Percentiles rank a stretch among this genome's conserved stretches.
Conservation (phyloP, 1,140 invertebrate genomes). For the Protaetia brevitarsis region DNA sequence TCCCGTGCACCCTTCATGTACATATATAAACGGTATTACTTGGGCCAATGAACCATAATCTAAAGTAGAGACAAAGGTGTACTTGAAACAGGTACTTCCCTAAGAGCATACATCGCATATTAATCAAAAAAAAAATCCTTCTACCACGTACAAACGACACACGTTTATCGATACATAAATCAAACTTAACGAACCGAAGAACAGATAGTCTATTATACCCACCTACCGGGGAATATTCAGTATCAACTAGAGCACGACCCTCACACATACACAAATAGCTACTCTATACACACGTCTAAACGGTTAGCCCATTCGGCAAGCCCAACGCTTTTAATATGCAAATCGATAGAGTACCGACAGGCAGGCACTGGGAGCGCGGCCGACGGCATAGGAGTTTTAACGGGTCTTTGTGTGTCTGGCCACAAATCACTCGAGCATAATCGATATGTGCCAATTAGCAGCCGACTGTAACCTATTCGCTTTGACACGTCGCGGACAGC, state of each 20-base stretch:
- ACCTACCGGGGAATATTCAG: no score
- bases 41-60: no score
- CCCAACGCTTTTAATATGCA: no score
- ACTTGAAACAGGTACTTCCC: no score
- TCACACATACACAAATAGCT: background rate
- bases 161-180: constrained; percentile 12
- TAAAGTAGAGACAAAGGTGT: no score
- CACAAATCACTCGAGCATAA: constrained; percentile 11
- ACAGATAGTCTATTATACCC: background rate
- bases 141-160: no score
- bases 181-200: background rate
- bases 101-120: no score
- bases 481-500: constrained; percentile 17
- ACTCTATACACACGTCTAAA: background rate
- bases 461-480: constrained; percentile 13
- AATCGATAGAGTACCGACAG: background rate
- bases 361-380: no score
- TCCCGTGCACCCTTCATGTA: no score
- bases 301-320: no score
- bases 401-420: background rate
- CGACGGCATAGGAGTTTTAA: background rate
- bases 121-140: no score
- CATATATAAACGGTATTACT: no score
- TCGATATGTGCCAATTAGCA: constrained; percentile 21
- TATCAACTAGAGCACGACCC: background rate